Percentiles rank a stretch among this genome's conserved stretches.
Conservation (phyloP, 2,888 invertebrate genomes). For the Villa cingulata region DNA sequence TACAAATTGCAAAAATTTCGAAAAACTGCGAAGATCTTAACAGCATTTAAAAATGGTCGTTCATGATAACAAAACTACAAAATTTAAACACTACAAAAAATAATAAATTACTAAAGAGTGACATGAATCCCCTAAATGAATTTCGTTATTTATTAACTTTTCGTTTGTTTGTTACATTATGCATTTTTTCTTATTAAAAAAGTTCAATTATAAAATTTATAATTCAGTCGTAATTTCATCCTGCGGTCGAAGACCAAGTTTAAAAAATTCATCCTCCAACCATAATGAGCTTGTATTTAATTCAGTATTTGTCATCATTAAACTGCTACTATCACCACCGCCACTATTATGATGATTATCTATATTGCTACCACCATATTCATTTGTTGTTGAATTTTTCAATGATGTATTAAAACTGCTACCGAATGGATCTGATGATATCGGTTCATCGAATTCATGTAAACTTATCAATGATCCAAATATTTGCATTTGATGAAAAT, state of each 20-base stretch:
- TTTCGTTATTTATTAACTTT: no score
- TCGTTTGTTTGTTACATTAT: no score
- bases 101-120: no score
- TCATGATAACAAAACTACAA: no score
- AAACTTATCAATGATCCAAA: slow-evolving; percentile 35
- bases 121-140: no score
- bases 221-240: slow-evolving; percentile 75
- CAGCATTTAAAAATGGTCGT: no score
- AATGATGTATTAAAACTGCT: slow-evolving; percentile 41
- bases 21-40: no score
- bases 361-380: slow-evolving; percentile 21
- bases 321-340: neutral
- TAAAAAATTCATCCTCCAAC: slow-evolving; percentile 68
- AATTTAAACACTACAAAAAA: no score
- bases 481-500: slow-evolving; percentile 26
- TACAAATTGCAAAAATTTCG: no score
- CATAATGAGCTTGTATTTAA: slow-evolving; percentile 45
- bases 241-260: slow-evolving; percentile 72
- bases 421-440: slow-evolving; percentile 41
- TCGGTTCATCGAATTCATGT: slow-evolving; percentile 36
- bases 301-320: slow-evolving; percentile 16
- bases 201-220: neutral
- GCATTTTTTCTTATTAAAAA: no score
- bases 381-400: slow-evolving; percentile 26
- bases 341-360: neutral